Evolutionary conservation across 2,113 vertebrate genomes (phyloP).

Genomic region (Girardinichthys multiradiatus): DNA sequence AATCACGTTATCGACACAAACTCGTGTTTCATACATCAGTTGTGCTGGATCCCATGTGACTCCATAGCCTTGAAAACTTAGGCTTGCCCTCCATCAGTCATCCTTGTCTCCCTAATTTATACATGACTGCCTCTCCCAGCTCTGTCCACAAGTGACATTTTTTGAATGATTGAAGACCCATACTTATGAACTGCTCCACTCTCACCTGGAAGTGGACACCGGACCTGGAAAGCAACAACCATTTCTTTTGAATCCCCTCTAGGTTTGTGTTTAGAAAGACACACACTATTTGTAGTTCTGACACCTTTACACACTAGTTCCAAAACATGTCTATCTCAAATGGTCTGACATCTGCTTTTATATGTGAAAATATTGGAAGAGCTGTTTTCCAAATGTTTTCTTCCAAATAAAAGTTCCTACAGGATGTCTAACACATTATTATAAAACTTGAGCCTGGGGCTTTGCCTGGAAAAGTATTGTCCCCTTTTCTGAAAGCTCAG

Average conservation of each 20-base stretch:
- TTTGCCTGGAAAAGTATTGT: not conserved
- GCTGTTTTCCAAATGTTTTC: too few species aligned
- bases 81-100: not conserved
- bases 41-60: not conserved
- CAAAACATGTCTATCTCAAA: not conserved
- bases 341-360: not conserved
- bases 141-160: too few species aligned
- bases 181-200: not conserved
- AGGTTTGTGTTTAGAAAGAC: not conserved
- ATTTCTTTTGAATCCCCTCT: not conserved
- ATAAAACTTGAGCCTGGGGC: too few species aligned
- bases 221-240: not conserved
- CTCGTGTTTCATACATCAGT: not conserved
- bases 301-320: not conserved
- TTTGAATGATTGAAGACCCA: not conserved
- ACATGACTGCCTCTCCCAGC: not conserved
- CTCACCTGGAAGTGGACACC: not conserved
- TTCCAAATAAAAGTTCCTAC: too few species aligned
- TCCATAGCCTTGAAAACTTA: not conserved
- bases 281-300: not conserved
- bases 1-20: not conserved
- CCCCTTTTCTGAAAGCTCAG: not conserved
- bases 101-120: constrained; percentile 3
- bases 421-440: too few species aligned
- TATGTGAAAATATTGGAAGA: too few species aligned